Percentiles rank a stretch among this genome's conserved stretches.
Conservation (phyloP, 2,888 invertebrate species). For the Dryobotodes eremita region DNA sequence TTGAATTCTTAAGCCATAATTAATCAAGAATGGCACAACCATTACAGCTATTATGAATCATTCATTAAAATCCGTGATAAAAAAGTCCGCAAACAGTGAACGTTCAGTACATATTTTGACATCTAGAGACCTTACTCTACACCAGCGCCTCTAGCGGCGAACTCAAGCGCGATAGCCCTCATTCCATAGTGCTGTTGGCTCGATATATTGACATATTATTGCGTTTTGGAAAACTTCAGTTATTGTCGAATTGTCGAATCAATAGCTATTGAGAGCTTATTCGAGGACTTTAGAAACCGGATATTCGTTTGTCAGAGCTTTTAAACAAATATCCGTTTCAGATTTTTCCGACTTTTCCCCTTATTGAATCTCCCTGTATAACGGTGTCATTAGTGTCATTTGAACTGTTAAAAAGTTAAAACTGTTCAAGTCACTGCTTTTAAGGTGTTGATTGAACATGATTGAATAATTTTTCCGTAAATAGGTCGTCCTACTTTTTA, state of each 20-base stretch:
- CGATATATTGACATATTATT: neutral
- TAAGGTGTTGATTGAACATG: constrained; percentile 5
- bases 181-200: neutral
- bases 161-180: too few relatives aligned
- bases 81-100: too few relatives aligned
- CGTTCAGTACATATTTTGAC: too few relatives aligned
- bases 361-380: neutral
- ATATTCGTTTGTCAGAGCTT: neutral
- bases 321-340: neutral
- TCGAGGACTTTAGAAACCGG: too few relatives aligned
- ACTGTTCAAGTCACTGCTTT: neutral
- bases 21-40: too few relatives aligned
- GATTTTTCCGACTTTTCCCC: too few relatives aligned
- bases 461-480: constrained; percentile 1
- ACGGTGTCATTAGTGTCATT: neutral
- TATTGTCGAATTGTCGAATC: neutral
- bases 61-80: too few relatives aligned
- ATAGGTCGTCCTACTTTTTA: neutral
- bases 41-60: too few relatives aligned
- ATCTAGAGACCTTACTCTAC: too few relatives aligned
- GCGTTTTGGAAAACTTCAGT: too few relatives aligned
- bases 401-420: neutral
- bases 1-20: too few relatives aligned
- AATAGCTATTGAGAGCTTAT: neutral
- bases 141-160: too few relatives aligned